Evolutionary conservation across 2,797 vertebrate species (phyloP), one percentile per base, ranked within the genome.

Genomic region (Brachyalestes nurse): DNA sequence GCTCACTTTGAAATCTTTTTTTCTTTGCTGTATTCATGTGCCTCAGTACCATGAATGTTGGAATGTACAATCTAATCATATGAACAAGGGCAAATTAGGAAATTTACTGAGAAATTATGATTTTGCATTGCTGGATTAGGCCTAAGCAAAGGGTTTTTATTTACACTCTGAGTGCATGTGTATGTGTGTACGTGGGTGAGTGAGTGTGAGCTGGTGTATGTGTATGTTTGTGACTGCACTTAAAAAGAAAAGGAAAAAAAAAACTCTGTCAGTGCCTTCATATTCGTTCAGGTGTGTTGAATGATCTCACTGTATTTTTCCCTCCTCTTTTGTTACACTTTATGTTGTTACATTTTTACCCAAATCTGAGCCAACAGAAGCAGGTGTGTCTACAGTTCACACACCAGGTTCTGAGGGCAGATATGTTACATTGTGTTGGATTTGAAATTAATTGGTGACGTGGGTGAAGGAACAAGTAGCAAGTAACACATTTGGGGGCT

Each of bases 261-360:
- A 38, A 57, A 53, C 47, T 16, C 49, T 53, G 23, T 53, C 21
- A 25, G 21, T 25, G 49, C 5, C 21, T 25, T 12, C 19, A 38
- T 4, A 60, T 49, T 74, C n/a, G 55, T 72, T 34, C 2, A 12
- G 49, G 21, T 14, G 67, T 34, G 16, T 23, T 0, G 6, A 70
- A 28, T 49, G n/a, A 28, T 66, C 55, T 21, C 25, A 34, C n/a
- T 17, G 47, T 71, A n/a, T 78, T 65, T 71, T 72, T 71, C 12
- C 13, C 14, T 40, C 3, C 38, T 77, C 28, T 72, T 79, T 38
- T 62, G 1, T 14, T 0, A 70, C 5, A 28, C 17, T 38, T 62
- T 23, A 13, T 49, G n/a, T 17, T 17, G 66, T 65, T 57, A 65
- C 6, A 55, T n/a, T 7, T 72, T 66, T 65, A 17, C 13, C 28